Conservation (phyloP, 2,888 invertebrate species). For the Morpho deidamia region DNA sequence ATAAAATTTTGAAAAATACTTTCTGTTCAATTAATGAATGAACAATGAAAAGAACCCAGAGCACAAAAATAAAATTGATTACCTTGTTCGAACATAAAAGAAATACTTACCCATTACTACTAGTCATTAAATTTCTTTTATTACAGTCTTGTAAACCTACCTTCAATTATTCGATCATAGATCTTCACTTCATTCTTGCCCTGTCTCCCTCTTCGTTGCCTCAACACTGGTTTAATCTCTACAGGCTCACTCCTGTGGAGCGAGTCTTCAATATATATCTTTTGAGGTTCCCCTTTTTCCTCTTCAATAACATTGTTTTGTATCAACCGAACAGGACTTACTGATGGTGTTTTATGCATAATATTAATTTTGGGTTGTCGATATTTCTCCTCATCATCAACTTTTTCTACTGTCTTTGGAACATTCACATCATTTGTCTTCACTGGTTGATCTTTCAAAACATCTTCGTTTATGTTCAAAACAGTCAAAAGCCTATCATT, state of each 20-base stretch:
- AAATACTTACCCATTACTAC: too few relatives aligned
- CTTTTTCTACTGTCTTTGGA: slow-evolving; percentile 11
- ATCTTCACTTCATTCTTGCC: slow-evolving; percentile 71
- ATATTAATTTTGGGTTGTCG: not conserved
- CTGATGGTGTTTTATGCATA: not conserved
- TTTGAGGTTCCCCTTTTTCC: slow-evolving; percentile 22
- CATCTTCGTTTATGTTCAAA: slow-evolving; percentile 36
- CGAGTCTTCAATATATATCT: slow-evolving; percentile 24
- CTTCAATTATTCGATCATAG: slow-evolving; percentile 72
- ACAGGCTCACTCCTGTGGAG: slow-evolving; percentile 45
- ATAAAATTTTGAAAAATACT: too few relatives aligned
- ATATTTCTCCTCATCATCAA: slow-evolving; percentile 14
- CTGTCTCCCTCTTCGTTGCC: slow-evolving; percentile 60
- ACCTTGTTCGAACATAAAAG: too few relatives aligned
- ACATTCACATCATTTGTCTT: too few relatives aligned
- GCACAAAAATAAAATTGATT: too few relatives aligned
- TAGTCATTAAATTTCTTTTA: too few relatives aligned
- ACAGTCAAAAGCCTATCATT: slow-evolving; percentile 54
- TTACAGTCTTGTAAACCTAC: too few relatives aligned
- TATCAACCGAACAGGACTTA: slow-evolving; percentile 7
- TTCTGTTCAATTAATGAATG: too few relatives aligned
- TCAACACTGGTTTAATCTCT: slow-evolving; percentile 61
- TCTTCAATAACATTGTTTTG: slow-evolving; percentile 15
- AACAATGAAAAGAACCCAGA: too few relatives aligned
- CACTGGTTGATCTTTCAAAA: too few relatives aligned